These are phyloP conservation scores for Plodia interpunctella DNA, from an alignment of 1,140 invertebrate genomes.

Conservation along the genomic window DNA sequence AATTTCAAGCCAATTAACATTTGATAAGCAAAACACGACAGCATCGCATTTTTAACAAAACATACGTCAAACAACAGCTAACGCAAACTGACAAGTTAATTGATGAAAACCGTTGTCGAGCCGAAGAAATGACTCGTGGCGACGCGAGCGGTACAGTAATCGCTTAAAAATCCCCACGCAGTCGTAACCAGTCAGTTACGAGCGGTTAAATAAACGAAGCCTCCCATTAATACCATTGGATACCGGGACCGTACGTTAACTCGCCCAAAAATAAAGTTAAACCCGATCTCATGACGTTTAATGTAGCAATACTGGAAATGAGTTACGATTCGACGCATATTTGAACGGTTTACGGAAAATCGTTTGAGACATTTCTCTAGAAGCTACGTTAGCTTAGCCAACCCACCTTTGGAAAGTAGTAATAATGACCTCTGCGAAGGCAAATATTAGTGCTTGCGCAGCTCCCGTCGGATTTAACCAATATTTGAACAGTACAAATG, in stretches of 20 bases:
- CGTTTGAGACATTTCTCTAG: not conserved
- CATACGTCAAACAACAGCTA: constrained; percentile 25
- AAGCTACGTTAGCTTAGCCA: not conserved
- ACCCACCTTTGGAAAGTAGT: constrained; percentile 48
- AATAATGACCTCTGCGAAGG: constrained; percentile 57
- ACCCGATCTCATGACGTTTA: constrained; percentile 40
- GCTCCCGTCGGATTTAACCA: constrained; percentile 64
- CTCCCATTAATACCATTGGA: constrained; percentile 58
- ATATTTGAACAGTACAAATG: constrained; percentile 67
- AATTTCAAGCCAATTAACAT: no score
- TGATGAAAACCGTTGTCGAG: constrained; percentile 24
- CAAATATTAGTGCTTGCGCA: constrained; percentile 66
- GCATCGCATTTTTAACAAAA: not conserved
- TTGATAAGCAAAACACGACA: no score
- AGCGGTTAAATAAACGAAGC: constrained; percentile 70
- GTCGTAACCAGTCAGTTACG: constrained; percentile 60
- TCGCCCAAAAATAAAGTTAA: constrained; percentile 65
- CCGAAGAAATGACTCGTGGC: constrained; percentile 26
- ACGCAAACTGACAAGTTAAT: constrained; percentile 19
- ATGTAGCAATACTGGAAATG: constrained; percentile 36
- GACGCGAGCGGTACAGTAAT: constrained; percentile 27
- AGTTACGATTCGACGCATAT: constrained; percentile 13
- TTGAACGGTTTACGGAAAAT: no score
- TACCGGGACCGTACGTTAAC: constrained; percentile 46
- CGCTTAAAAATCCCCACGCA: constrained; percentile 51